Percentiles rank a stretch among this genome's conserved stretches.
Evolutionary conservation across 1,140 invertebrate genomes (phyloP).

Genomic region (Whitmania pigra): DNA sequence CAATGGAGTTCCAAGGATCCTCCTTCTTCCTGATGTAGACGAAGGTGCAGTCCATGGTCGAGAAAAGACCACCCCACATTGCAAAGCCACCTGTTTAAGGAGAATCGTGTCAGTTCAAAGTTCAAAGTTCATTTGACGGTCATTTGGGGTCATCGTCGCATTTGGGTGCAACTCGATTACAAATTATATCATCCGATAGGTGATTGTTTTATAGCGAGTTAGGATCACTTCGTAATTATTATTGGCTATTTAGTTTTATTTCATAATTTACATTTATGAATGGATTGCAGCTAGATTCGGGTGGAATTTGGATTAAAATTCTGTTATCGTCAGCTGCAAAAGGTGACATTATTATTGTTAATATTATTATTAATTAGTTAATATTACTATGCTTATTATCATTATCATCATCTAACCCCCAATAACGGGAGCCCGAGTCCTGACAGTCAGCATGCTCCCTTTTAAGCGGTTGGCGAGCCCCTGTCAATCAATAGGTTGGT

Average conservation of each 20-base stretch:
- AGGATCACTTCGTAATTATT: no score
- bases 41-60: constrained; percentile 87
- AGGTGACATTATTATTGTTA: not conserved
- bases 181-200: no score
- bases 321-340: not conserved
- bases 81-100: constrained; percentile 48
- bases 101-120: not conserved
- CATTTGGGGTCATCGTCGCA: no score
- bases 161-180: no score
- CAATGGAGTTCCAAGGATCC: constrained; percentile 93
- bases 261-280: no score
- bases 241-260: no score
- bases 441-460: constrained; percentile 71
- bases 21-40: constrained; percentile 90
- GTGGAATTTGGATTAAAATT: no score
- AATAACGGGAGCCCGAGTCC: constrained; percentile 74
- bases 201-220: no score
- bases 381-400: no score
- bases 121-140: no score
- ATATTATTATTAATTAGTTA: no score
- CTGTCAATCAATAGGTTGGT: constrained; percentile 25
- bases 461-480: constrained; percentile 45
- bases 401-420: constrained; percentile 53
- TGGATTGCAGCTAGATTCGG: no score
- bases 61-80: constrained; percentile 71